These are phyloP conservation scores for Chalcis sispes DNA, from an alignment of 2,888 invertebrate genomes.

Conservation along the genomic window DNA sequence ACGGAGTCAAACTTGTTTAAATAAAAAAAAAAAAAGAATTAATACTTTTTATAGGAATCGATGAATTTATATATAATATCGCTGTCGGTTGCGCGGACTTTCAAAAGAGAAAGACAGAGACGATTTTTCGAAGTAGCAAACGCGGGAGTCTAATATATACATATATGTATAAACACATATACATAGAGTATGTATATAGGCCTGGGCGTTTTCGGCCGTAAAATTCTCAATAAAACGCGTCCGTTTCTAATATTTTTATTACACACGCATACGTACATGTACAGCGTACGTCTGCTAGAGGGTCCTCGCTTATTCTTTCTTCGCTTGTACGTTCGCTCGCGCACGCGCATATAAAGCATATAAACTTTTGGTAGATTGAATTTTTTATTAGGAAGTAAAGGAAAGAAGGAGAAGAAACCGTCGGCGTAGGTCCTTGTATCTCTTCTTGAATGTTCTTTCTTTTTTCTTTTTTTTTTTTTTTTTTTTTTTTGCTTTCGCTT, in stretches of 20 bases:
- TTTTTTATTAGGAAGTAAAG: slow-evolving; percentile 61
- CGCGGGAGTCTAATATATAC: too few species aligned
- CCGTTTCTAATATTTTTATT: slow-evolving; percentile 68
- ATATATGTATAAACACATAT: too few species aligned
- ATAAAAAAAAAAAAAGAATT: slow-evolving; percentile 14
- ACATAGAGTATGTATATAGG: too few species aligned
- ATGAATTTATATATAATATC: slow-evolving; percentile 28
- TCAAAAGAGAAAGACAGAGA: not conserved
- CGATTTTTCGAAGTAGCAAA: too few species aligned
- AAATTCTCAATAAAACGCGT: slow-evolving; percentile 67
- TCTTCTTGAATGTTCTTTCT: slow-evolving; percentile 18
- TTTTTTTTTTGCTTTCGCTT: not conserved
- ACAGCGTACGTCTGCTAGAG: slow-evolving; percentile 18
- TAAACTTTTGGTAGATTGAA: slow-evolving; percentile 70
- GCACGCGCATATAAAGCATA: slow-evolving; percentile 56
- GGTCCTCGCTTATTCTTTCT: slow-evolving; percentile 33
- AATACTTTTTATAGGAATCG: slow-evolving; percentile 35
- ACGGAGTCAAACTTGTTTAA: not conserved
- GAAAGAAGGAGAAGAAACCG: not conserved
- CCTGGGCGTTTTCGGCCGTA: slow-evolving; percentile 62
- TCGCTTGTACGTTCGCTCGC: not conserved
- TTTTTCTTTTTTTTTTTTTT: slow-evolving; percentile 11
- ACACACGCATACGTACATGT: slow-evolving; percentile 48
- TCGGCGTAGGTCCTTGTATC: too few species aligned
- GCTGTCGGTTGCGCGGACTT: not conserved